A percentile compares a stretch with the other conserved stretches of the same genome.
Conservation (phyloP, 2,888 invertebrate genomes). For the Nycteola revayana region DNA sequence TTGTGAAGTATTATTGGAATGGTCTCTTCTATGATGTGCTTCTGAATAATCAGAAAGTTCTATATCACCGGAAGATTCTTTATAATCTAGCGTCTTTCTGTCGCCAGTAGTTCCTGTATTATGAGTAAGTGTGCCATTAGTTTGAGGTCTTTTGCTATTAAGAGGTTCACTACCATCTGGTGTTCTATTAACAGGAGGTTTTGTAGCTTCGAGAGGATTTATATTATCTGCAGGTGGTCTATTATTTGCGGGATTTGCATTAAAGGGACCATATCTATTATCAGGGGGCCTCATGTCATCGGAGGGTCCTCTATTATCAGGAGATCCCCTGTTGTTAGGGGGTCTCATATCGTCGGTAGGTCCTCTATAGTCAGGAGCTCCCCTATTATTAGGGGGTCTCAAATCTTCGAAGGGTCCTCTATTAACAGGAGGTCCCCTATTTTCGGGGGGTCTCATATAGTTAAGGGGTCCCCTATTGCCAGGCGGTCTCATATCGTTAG, state of each 20-base stretch:
- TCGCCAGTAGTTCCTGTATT: too few species aligned
- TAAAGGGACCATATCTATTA: too few species aligned
- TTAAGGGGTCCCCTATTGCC: conserved; percentile 1
- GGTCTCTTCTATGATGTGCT: too few species aligned
- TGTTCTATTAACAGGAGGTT: too few species aligned
- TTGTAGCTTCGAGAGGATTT: too few species aligned
- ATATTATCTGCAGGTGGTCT: neutral
- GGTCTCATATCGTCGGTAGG: conserved; percentile 22
- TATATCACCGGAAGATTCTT: too few species aligned
- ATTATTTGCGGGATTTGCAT: conserved; percentile 10
- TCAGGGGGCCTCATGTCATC: conserved; percentile 13
- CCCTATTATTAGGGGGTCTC: conserved; percentile 14
- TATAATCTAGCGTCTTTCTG: too few species aligned
- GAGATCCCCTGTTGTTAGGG: conserved; percentile 20
- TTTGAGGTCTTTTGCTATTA: too few species aligned
- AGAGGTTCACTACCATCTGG: too few species aligned
- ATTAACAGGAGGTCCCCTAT: conserved; percentile 7
- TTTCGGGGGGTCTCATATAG: conserved; percentile 10
- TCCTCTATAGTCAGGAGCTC: conserved; percentile 16
- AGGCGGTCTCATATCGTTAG: neutral
- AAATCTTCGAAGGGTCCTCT: conserved; percentile 13
- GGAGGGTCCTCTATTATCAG: conserved; percentile 13
- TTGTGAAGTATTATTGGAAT: too few species aligned
- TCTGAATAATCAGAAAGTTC: too few species aligned
- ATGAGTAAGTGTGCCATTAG: too few species aligned